Conservation (phyloP, 2,888 invertebrate genomes). For the Argyresthia albistria region DNA sequence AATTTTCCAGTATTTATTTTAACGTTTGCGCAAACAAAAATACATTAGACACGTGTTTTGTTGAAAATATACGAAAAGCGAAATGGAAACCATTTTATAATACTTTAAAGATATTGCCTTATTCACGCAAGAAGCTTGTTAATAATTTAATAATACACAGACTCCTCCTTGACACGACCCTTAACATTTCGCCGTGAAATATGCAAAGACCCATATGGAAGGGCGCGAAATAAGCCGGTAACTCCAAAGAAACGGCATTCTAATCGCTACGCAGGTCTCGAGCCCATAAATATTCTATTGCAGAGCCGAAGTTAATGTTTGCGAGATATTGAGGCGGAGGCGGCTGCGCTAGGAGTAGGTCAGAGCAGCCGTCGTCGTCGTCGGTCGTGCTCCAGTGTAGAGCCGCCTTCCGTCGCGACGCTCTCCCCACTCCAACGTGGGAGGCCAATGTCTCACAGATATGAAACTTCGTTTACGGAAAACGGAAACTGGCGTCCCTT, state of each 20-base stretch:
- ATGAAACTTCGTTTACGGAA: too few relatives aligned
- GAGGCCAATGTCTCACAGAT: too few relatives aligned
- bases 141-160: too few relatives aligned
- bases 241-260: conserved; percentile 48
- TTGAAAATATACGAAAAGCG: too few relatives aligned
- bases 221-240: conserved; percentile 38
- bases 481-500: too few relatives aligned
- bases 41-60: too few relatives aligned
- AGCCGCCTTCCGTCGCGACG: conserved; percentile 38
- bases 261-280: conserved; percentile 48
- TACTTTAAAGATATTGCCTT: too few relatives aligned
- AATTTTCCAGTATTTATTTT: too few relatives aligned
- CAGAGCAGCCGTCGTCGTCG: conserved; percentile 36
- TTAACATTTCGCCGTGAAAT: conserved; percentile 25
- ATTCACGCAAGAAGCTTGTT: too few relatives aligned
- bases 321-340: conserved; percentile 23
- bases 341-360: conserved; percentile 37
- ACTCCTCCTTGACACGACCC: too few relatives aligned
- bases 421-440: conserved; percentile 10
- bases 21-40: too few relatives aligned
- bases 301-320: conserved; percentile 45
- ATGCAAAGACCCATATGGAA: conserved; percentile 46
- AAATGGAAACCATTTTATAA: too few relatives aligned
- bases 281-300: conserved; percentile 57
- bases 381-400: conserved; percentile 37